phyloP scores from a whole-genome alignment of 2,888 invertebrate genomes.

The Sarcophaga caerulescens region DNA sequence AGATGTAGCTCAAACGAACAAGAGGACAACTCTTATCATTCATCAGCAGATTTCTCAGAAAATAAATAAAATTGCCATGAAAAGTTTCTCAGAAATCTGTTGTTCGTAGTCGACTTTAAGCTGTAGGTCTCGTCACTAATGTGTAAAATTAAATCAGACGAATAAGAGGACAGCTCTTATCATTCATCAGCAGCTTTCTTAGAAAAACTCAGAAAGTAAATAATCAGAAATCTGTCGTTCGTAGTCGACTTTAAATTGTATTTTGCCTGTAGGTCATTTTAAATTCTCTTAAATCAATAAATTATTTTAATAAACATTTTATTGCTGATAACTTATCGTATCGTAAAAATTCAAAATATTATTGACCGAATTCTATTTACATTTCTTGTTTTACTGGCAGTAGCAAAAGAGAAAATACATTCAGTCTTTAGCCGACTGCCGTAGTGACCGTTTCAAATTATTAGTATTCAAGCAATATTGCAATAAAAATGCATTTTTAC shows the following conservation, averaged over 20 bases:
- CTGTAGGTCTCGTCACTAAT: no score
- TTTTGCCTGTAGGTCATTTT: background rate
- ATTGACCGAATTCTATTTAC: background rate
- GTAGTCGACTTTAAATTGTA: no score
- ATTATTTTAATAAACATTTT: background rate
- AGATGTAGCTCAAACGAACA: no score
- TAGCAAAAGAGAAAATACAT: background rate
- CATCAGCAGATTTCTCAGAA: no score
- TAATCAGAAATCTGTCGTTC: no score
- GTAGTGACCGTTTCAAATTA: background rate
- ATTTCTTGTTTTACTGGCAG: background rate
- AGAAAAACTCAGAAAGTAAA: no score
- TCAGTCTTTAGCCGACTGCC: background rate
- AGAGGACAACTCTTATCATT: no score
- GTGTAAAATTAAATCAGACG: no score
- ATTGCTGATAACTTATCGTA: slow-evolving; percentile 9
- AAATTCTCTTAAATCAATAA: background rate
- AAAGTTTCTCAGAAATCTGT: no score
- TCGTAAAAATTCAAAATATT: background rate
- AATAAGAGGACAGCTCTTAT: background rate
- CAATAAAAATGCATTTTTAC: background rate
- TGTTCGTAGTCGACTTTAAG: no score
- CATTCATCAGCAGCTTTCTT: background rate
- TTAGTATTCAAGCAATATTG: background rate
- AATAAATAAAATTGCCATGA: no score